Base-by-base conservation (phyloP, 2,113 vertebrate species). In the Sapayoa aenigma region DNA sequence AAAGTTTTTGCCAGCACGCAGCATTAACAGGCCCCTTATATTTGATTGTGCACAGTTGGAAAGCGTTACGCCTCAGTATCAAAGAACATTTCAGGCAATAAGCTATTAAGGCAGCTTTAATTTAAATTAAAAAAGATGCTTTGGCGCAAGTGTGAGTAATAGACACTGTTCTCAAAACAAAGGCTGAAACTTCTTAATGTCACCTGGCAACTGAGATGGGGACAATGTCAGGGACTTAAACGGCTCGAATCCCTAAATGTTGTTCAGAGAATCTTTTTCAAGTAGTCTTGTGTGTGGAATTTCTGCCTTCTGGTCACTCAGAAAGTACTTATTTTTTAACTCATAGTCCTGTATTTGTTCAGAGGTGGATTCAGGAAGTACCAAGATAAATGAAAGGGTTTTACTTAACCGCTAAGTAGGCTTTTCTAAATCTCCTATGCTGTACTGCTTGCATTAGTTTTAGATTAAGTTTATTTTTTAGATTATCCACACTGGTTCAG, bases 391-490 rank as follows among this genome's bases (percentile, higher is more conserved):
- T 79, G 66, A 67, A 95, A 73, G 31, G 69, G n/a, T 84, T 95
- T 95, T 91, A 79, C 74, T 93, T 76, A 71, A 67, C 81, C 87
- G 53, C 71, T 82, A 91, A 92, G 94, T 66, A 93, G 87, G 94
- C 69, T 95, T 96, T 94, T 89, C 89, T 94, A 89, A 95, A 94
- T 94, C 94, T 94, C 66, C 91, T 44, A 6, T 82, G 66, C 81
- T 94, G 77, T 94, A 78, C 49, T 37, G 84, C 92, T 94, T 78
- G 87, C 89, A 89, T 91, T 95, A 91, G 81, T 91, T 94, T 95
- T 94, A 95, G 91, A 93, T 95, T 89, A 94, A 94, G 84, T 96
- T 96, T 95, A 94, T 95, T 95, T 95, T 94, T 95, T 76, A 94
- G 89, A 92, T 95, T 92, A 97, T 84, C 93, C 91, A 85, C 89